Percentiles rank a stretch among this genome's conserved stretches.
Evolutionary conservation across 2,113 vertebrate species (phyloP).

Genomic region (Sylvilagus bachmani): DNA sequence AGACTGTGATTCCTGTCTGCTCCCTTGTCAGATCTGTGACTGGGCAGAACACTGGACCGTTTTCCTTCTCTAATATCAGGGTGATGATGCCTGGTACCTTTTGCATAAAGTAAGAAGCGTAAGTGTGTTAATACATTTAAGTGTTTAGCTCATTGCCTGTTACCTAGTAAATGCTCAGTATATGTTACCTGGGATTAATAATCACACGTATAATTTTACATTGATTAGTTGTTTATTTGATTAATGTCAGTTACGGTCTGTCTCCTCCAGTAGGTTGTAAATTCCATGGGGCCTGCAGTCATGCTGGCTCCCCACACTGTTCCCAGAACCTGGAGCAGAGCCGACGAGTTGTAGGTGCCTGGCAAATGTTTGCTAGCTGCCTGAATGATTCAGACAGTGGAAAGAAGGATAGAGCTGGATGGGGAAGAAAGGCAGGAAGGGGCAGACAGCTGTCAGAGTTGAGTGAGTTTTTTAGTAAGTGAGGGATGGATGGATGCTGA

Average conservation of each 20-base stretch:
- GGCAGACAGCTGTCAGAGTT: neutral
- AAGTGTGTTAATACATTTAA: slow-evolving; percentile 4
- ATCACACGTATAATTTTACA: neutral
- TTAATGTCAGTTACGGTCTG: slow-evolving; percentile 3
- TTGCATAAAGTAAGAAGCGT: neutral
- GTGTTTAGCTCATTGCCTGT: neutral
- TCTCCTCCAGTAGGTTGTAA: neutral
- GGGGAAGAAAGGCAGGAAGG: neutral
- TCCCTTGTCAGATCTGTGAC: neutral
- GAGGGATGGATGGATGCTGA: neutral
- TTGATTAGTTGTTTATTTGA: slow-evolving; percentile 21
- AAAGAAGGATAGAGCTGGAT: neutral
- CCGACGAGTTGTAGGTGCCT: neutral
- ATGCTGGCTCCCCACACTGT: neutral
- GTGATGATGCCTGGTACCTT: neutral
- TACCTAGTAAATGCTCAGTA: slow-evolving; percentile 7
- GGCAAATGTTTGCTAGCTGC: slow-evolving; percentile 7
- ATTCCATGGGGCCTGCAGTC: neutral
- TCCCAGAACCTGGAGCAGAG: neutral
- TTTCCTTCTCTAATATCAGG: slow-evolving; percentile 22
- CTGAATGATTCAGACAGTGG: neutral
- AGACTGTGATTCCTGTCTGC: neutral
- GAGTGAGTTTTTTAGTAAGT: slow-evolving; percentile 20
- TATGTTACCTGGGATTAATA: neutral
- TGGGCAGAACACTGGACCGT: neutral